phyloP scores from a whole-genome alignment of 2,888 invertebrate species.

The Cyclophora albipunctata region DNA sequence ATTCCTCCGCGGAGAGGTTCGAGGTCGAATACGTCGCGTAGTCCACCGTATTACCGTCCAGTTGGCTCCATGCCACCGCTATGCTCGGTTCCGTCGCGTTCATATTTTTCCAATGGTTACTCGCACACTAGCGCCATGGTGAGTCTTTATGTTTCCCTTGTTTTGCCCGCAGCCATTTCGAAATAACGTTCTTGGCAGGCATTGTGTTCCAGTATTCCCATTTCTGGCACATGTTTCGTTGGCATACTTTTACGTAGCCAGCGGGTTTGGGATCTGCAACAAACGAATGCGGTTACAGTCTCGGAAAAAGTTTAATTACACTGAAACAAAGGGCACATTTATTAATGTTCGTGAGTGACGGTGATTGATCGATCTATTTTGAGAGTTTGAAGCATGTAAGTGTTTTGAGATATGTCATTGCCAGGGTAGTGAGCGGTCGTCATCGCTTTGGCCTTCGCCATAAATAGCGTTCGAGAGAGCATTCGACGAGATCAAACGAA shows the following conservation, averaged over 20 bases:
- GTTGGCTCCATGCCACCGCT: conserved; percentile 65
- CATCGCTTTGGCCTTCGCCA: conserved; percentile 53
- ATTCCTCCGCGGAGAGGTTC: conserved; percentile 47
- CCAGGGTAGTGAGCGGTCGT: conserved; percentile 31
- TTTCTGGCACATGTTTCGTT: conserved; percentile 58
- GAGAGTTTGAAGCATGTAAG: conserved; percentile 3
- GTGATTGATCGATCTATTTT: too few species aligned
- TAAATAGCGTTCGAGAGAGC: conserved; percentile 61
- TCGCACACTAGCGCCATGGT: conserved; percentile 62
- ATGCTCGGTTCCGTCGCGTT: conserved; percentile 55
- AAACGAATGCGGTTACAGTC: conserved; percentile 25
- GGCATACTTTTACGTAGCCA: conserved; percentile 48
- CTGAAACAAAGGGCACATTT: too few species aligned
- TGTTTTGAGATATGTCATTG: conserved; percentile 27
- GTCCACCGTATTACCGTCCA: conserved; percentile 34
- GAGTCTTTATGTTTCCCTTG: conserved; percentile 67
- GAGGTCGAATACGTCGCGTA: conserved; percentile 41
- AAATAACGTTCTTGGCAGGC: conserved; percentile 69
- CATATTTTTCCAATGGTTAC: conserved; percentile 64
- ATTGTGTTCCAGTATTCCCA: conserved; percentile 56
- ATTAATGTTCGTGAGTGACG: too few species aligned
- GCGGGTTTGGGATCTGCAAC: conserved; percentile 46
- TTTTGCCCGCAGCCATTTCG: conserved; percentile 67
- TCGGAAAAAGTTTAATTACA: too few species aligned
- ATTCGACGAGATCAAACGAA: conserved; percentile 71